A percentile compares a stretch with the other conserved stretches of the same genome.
phyloP scores from a whole-genome alignment of 1,140 invertebrate species.

The Eueides isabella region DNA sequence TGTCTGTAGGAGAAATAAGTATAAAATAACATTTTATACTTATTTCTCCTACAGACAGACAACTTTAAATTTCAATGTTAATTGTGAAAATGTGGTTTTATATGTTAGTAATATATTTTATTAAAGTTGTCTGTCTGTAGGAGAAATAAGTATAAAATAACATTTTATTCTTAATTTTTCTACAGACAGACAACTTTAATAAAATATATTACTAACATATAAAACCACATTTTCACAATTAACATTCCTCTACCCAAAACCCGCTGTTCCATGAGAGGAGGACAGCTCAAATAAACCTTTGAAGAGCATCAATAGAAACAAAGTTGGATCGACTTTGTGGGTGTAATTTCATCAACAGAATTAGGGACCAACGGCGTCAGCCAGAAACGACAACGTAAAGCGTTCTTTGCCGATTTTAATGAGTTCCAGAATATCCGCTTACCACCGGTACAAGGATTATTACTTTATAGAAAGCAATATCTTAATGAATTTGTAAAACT shows the following conservation, averaged over 20 bases:
- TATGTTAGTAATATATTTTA: no score
- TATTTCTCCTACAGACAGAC: no score
- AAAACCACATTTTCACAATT: neutral
- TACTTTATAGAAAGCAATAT: conserved; percentile 47
- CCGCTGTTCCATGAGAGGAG: neutral
- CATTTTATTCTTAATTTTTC: no score
- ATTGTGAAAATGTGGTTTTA: no score
- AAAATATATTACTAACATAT: no score
- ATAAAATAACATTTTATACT: no score
- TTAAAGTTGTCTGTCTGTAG: no score
- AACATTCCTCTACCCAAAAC: neutral
- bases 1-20: no score
- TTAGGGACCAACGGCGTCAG: conserved; percentile 34
- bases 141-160: no score
- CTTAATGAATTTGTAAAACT: conserved; percentile 45
- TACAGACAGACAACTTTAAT: no score
- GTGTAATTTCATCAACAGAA: conserved; percentile 33
- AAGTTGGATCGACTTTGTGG: conserved; percentile 16
- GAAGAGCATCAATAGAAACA: conserved; percentile 26
- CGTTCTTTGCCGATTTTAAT: conserved; percentile 53
- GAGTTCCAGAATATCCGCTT: conserved; percentile 52
- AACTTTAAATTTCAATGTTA: no score
- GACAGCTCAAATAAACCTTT: neutral
- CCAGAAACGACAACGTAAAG: conserved; percentile 30
- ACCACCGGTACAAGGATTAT: conserved; percentile 42